Percentiles rank a stretch among this genome's conserved stretches.
These are phyloP conservation scores for Siphamia tubifer DNA, from an alignment of 2,113 vertebrate species.

Conservation along the genomic window DNA sequence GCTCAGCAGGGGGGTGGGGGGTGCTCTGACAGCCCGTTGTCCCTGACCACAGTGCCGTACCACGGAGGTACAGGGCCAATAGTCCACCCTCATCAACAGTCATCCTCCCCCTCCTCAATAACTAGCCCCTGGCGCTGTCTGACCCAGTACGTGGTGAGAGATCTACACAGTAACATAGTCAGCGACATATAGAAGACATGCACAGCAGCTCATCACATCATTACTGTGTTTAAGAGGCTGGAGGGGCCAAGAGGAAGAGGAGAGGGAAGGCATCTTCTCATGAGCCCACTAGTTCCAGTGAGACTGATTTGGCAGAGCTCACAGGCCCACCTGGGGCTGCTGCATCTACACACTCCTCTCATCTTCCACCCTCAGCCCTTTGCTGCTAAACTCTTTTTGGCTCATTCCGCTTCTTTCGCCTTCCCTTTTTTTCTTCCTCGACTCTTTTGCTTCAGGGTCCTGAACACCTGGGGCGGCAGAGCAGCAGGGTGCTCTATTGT, in stretches of 20 bases:
- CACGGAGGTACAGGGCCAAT: background rate
- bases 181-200: conserved; percentile 9
- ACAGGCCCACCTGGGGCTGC: conserved; percentile 41
- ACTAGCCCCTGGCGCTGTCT: conserved; percentile 21
- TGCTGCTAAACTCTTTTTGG: conserved; percentile 13
- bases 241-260: background rate
- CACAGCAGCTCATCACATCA: conserved; percentile 16
- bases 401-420: background rate
- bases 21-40: conserved; percentile 51
- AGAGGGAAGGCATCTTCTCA: background rate
- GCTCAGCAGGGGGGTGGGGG: conserved; percentile 43
- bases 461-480: conserved; percentile 15
- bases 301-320: conserved; percentile 38
- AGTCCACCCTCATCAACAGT: background rate
- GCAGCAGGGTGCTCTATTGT: conserved; percentile 13
- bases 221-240: conserved; percentile 20
- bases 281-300: conserved; percentile 39
- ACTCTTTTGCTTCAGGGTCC: conserved; percentile 14
- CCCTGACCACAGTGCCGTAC: conserved; percentile 23
- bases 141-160: conserved; percentile 25
- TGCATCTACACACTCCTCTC: conserved; percentile 23
- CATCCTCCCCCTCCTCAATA: background rate
- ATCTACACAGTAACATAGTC: background rate
- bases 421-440: background rate
- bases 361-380: conserved; percentile 6